A percentile compares a stretch with the other conserved stretches of the same genome.
These are phyloP conservation scores for Dicranocentrus wangi DNA, from an alignment of 2,888 invertebrate species.

Conservation along the genomic window DNA sequence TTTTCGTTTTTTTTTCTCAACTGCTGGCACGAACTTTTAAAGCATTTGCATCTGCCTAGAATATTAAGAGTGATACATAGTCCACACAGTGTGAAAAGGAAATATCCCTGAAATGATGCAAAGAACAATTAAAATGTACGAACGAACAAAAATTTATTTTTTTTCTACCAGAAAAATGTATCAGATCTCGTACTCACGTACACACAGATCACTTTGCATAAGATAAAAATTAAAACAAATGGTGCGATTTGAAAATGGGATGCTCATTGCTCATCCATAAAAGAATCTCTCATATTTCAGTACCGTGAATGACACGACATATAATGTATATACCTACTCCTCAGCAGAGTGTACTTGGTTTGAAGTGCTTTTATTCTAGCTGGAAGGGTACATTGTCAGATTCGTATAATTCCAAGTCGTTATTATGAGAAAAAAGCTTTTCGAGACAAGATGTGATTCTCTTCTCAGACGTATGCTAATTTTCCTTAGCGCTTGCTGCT, in stretches of 20 bases:
- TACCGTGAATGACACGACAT: not conserved
- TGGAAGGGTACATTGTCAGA: slow-evolving; percentile 56
- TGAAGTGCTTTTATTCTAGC: slow-evolving; percentile 15
- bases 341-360: slow-evolving; percentile 3
- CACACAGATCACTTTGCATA: slow-evolving; percentile 12
- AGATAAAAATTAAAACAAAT: not conserved
- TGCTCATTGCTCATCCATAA: too few relatives aligned
- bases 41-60: too few relatives aligned
- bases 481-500: too few relatives aligned
- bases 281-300: too few relatives aligned
- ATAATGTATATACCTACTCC: not conserved
- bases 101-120: slow-evolving; percentile 12
- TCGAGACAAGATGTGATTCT: not conserved
- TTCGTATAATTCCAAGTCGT: not conserved
- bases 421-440: not conserved
- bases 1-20: too few relatives aligned
- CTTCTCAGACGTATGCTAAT: not conserved
- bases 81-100: not conserved
- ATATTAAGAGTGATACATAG: too few relatives aligned
- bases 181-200: slow-evolving; percentile 33
- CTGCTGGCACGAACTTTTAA: too few relatives aligned
- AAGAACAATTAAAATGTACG: slow-evolving; percentile 21
- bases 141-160: not conserved
- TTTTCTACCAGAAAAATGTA: slow-evolving; percentile 13
- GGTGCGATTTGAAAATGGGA: not conserved